A percentile compares a stretch with the other conserved stretches of the same genome.
These are phyloP conservation scores for Papilio polyxenes DNA, from an alignment of 1,140 invertebrate genomes.

Conservation along the genomic window DNA sequence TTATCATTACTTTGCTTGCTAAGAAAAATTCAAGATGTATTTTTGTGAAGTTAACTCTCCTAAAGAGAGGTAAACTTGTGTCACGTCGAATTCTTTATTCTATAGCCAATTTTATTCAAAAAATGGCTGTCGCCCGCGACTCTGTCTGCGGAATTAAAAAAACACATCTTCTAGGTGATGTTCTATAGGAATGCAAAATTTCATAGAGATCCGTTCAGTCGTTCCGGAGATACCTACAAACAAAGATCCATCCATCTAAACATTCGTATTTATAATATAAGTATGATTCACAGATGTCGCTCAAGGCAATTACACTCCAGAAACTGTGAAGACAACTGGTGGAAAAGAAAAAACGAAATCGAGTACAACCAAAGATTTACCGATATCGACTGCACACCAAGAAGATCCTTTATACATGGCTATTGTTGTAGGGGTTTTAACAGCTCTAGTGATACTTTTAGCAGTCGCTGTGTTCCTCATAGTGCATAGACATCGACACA, in stretches of 20 bases:
- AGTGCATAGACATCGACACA: constrained; percentile 87
- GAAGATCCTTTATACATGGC: constrained; percentile 90
- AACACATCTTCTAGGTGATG: too few relatives aligned
- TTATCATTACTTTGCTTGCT: constrained; percentile 1
- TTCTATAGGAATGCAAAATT: too few relatives aligned
- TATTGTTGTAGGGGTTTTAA: constrained; percentile 89
- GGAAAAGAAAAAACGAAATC: constrained; percentile 81
- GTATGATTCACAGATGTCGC: constrained; percentile 82
- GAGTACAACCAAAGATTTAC: constrained; percentile 79
- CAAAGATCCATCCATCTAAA: too few relatives aligned
- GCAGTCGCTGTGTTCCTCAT: constrained; percentile 89
- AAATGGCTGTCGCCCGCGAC: neutral
- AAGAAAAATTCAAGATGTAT: neutral
- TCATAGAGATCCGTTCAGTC: too few relatives aligned
- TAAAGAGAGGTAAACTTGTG: neutral
- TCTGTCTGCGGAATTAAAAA: too few relatives aligned
- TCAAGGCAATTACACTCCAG: constrained; percentile 87
- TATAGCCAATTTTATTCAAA: neutral
- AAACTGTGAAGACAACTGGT: constrained; percentile 73
- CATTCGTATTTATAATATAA: too few relatives aligned
- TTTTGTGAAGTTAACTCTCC: neutral
- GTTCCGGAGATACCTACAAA: too few relatives aligned
- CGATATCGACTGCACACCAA: constrained; percentile 85
- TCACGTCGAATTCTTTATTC: neutral
- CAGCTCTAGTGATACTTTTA: constrained; percentile 88